Evolutionary conservation across 2,113 vertebrate species (phyloP).

Genomic region (Galeopterus variegatus): DNA sequence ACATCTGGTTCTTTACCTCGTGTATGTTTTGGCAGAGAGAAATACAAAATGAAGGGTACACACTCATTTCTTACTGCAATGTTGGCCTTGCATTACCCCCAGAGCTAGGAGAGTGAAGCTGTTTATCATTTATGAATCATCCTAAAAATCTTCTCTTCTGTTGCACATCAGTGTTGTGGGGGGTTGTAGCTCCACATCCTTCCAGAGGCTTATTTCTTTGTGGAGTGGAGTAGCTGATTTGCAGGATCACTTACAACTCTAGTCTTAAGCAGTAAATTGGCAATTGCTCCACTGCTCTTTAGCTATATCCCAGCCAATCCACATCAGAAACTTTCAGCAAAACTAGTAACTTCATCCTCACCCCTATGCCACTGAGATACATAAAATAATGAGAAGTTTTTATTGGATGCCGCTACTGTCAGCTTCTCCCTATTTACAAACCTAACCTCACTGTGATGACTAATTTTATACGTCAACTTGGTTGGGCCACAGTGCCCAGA

Average conservation of each 20-base stretch:
- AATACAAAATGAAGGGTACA: not conserved
- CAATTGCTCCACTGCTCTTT: not conserved
- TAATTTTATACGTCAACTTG: not conserved
- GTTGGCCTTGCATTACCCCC: not conserved
- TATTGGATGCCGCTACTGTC: not conserved
- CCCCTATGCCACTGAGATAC: not conserved
- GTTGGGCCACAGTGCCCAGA: not conserved
- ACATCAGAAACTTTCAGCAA: not conserved
- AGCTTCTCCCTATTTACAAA: not conserved
- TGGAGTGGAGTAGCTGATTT: not conserved
- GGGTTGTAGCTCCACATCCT: not conserved
- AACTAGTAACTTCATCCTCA: not conserved
- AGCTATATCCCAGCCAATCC: not conserved
- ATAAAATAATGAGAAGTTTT: not conserved
- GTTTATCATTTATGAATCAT: not conserved
- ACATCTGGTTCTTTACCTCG: not conserved
- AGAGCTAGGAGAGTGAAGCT: not conserved
- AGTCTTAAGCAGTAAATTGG: not conserved
- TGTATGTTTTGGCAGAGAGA: not conserved
- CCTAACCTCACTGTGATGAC: not conserved
- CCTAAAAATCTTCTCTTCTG: not conserved
- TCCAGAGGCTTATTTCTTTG: not conserved
- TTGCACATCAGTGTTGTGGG: not conserved
- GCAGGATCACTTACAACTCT: not conserved
- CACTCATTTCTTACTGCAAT: not conserved